A percentile compares a stretch with the other conserved stretches of the same genome.
These are phyloP conservation scores for Trachelus troglodyta DNA, from an alignment of 2,888 invertebrate species.

Conservation along the genomic window DNA sequence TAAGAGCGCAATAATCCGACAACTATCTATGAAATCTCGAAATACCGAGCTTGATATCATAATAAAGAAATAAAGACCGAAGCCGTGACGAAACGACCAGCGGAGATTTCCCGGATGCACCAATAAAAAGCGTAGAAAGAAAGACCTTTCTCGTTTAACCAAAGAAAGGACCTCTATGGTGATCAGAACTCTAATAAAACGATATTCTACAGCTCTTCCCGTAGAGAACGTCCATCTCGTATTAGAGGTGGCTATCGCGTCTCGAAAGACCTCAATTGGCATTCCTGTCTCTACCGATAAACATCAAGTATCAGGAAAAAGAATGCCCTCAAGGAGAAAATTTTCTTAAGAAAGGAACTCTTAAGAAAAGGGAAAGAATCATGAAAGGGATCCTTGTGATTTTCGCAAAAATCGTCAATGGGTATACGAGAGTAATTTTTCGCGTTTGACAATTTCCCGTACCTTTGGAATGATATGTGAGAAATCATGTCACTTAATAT, in stretches of 20 bases:
- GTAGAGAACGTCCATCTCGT: neutral
- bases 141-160: neutral
- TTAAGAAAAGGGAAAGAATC: neutral
- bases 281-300: neutral
- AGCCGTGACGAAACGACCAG: neutral
- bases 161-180: neutral
- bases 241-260: neutral
- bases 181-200: neutral
- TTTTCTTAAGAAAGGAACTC: neutral
- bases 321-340: neutral
- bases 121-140: neutral
- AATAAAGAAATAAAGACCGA: constrained; percentile 18
- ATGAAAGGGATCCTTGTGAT: neutral
- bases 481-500: neutral
- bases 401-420: neutral
- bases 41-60: constrained; percentile 8
- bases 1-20: constrained; percentile 14
- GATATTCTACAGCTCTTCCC: neutral
- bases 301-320: neutral
- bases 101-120: neutral
- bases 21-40: neutral
- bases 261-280: neutral
- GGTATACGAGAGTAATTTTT: neutral
- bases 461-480: neutral
- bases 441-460: neutral